Conservation (phyloP, 2,113 vertebrate species). For the Mirza zaza region DNA sequence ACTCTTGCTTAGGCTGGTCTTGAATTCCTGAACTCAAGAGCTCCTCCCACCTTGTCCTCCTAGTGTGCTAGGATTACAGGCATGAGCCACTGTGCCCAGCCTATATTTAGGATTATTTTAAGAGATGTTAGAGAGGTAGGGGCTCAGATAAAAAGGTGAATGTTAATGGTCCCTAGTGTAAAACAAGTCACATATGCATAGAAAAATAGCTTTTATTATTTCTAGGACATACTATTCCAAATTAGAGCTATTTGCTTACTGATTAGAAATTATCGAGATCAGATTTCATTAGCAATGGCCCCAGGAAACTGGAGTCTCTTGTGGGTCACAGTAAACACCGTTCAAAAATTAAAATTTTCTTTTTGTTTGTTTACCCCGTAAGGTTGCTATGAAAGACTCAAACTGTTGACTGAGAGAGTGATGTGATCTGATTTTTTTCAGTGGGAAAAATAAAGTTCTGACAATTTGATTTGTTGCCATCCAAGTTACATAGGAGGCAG, state of each 20-base stretch:
- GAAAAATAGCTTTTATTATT: slow-evolving; percentile 17
- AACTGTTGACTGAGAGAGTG: not conserved
- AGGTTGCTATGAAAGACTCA: not conserved
- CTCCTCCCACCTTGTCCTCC: too few species aligned
- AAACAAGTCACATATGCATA: not conserved
- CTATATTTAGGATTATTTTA: not conserved
- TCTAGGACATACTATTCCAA: not conserved
- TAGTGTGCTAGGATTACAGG: too few species aligned
- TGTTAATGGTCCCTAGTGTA: not conserved
- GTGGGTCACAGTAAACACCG: not conserved
- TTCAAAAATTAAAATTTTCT: not conserved
- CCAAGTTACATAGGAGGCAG: not conserved
- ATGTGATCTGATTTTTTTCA: not conserved
- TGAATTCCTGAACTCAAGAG: too few species aligned
- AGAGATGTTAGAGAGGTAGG: not conserved
- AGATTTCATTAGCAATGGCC: not conserved
- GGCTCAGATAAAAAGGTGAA: not conserved
- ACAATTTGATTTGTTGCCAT: not conserved
- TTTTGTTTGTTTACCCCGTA: not conserved
- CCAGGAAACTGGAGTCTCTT: not conserved
- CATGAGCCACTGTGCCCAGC: too few species aligned
- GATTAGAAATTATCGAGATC: not conserved
- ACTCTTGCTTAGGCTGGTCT: too few species aligned
- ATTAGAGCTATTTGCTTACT: not conserved
- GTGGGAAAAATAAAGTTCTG: not conserved